phyloP scores from a whole-genome alignment of 2,797 vertebrate species.

The Agapornis canus region DNA sequence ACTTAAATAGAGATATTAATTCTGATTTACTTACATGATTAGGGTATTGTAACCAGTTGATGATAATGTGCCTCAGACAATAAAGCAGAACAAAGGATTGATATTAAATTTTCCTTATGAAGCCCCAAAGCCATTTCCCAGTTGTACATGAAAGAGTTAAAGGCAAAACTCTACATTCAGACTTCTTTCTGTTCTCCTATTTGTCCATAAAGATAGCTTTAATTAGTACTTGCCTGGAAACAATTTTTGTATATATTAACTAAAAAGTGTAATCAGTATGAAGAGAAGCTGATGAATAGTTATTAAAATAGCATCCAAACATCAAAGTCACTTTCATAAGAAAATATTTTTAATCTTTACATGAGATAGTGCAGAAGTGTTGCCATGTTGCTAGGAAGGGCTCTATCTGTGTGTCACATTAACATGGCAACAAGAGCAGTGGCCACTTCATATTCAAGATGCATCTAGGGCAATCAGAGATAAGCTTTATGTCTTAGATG shows the following conservation, averaged over 20 bases:
- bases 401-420: neutral
- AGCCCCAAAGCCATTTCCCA: neutral
- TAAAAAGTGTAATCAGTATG: slow-evolving; percentile 59
- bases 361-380: neutral
- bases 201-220: slow-evolving; percentile 65
- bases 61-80: neutral
- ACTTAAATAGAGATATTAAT: neutral
- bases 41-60: neutral
- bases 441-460: neutral
- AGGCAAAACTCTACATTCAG: neutral
- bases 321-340: slow-evolving; percentile 41
- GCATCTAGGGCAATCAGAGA: neutral
- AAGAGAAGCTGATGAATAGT: slow-evolving; percentile 65
- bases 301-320: slow-evolving; percentile 54
- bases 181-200: slow-evolving; percentile 32
- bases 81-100: neutral
- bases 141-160: slow-evolving; percentile 25
- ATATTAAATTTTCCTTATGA: neutral
- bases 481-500: neutral
- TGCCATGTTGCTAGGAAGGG: neutral
- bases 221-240: slow-evolving; percentile 56
- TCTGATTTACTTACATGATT: neutral
- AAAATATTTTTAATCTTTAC: slow-evolving; percentile 34
- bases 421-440: neutral
- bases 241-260: slow-evolving; percentile 49